Percentiles rank a stretch among this genome's conserved stretches.
These are phyloP conservation scores for Zoanthus sociatus DNA, from an alignment of 92 coral and sea anemone species.

Conservation along the genomic window DNA sequence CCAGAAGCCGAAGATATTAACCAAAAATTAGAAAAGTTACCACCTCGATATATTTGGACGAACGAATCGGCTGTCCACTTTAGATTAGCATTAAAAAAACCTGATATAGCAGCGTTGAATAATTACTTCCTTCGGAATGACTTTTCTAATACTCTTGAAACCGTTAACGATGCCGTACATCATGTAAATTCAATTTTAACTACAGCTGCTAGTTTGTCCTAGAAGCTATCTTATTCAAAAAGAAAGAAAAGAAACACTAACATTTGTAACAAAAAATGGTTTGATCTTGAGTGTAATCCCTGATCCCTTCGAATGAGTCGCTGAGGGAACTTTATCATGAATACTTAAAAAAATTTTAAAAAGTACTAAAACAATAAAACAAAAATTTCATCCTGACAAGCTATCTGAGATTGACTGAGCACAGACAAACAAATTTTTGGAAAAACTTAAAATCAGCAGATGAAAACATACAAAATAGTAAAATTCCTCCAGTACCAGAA, in stretches of 20 bases:
- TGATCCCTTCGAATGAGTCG: background rate
- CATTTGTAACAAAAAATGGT: conserved; percentile 25
- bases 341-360: conserved; percentile 2
- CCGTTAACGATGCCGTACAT: conserved; percentile 3
- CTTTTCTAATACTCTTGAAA: conserved; percentile 6
- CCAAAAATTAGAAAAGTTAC: background rate
- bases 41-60: conserved; percentile 4
- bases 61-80: conserved; percentile 5
- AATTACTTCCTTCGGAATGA: background rate
- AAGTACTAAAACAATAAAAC: background rate
- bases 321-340: conserved; percentile 16
- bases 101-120: background rate
- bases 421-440: conserved; percentile 22
- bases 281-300: conserved; percentile 18
- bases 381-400: conserved; percentile 9
- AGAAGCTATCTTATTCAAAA: background rate
- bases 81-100: background rate
- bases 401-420: background rate
- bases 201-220: conserved; percentile 16
- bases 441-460: conserved; percentile 9
- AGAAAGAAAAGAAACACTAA: conserved; percentile 1
- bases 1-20: background rate
- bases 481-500: background rate
- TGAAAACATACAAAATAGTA: too few relatives aligned
- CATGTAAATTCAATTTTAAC: conserved; percentile 1